Evolutionary conservation across 2,888 invertebrate species (phyloP), one percentile per base, ranked within the genome.

Genomic region (Orthonychiurus folsomi): DNA sequence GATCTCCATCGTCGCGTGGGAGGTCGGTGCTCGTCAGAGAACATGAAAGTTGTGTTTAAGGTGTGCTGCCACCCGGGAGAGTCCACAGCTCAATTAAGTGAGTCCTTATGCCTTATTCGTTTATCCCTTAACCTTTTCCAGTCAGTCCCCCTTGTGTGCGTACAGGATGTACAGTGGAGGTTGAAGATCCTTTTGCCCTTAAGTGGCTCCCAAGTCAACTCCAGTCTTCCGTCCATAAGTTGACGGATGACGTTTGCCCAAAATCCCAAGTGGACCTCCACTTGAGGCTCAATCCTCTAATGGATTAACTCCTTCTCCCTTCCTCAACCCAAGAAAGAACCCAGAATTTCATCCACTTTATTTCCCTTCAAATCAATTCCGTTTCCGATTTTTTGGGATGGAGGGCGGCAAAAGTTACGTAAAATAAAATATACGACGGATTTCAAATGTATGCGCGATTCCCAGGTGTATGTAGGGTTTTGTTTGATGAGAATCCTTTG

Each of bases 11-110:
- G 92, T 78, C 86, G 92, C 76, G 90, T 93, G 78, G 93, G 93
- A 60, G 93, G 93, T 67, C 85, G 92, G 70, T 94, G 94, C 80
- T 85, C 88, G 71, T 87, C 88, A 73, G 86, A 93, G 78, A 93
- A 93, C 79, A 94, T 94, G 93, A 93, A 93, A 82, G 87, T 94
- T 74, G 90, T 93, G 66, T 93, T 93, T 80, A 91, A 92, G 79
- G 92, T 93, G 63, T 92, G 92, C 81, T 93, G 92, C 80, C 85
- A 86, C 75, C 85, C 87, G 50, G 86, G 88, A 75, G 84, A 78
- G 64, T 75, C 76, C 60, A 77, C 77, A 69, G 78, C 78, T 74
- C 78, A 79, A 74, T 21, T 25, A 56, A 79, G 79, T 79, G 73
- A 77, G 79, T 77, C 27, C 2, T 58, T 54, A 20, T n/a, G n/a